Percentiles rank a stretch among this genome's conserved stretches.
phyloP scores from a whole-genome alignment of 1,140 invertebrate genomes.

The Bombus huntii region DNA sequence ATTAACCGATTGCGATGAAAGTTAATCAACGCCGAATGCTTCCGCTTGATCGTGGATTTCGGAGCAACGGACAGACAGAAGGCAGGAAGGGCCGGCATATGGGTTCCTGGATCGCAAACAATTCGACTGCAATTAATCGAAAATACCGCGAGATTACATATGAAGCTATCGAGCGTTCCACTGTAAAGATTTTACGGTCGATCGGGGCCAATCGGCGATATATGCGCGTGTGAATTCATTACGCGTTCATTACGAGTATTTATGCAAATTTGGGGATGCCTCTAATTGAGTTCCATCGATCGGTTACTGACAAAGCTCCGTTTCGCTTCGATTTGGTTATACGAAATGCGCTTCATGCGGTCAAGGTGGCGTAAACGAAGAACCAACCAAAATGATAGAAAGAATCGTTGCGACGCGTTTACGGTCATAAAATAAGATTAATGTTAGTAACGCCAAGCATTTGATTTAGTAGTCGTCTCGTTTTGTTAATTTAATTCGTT shows the following conservation, averaged over 20 bases:
- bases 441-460: neutral
- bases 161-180: neutral
- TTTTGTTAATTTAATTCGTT: no score
- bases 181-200: slow-evolving; percentile 41
- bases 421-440: neutral
- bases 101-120: slow-evolving; percentile 62
- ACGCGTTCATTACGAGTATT: slow-evolving; percentile 63
- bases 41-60: slow-evolving; percentile 7
- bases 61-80: neutral
- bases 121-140: slow-evolving; percentile 70
- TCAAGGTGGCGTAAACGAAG: neutral
- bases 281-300: slow-evolving; percentile 66
- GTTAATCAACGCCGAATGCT: slow-evolving; percentile 45
- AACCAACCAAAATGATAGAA: neutral
- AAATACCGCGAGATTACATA: slow-evolving; percentile 55
- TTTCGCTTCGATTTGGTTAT: slow-evolving; percentile 15
- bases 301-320: slow-evolving; percentile 59
- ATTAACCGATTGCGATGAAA: slow-evolving; percentile 36
- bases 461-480: no score
- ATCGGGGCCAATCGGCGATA: neutral
- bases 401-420: neutral
- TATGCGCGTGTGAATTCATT: slow-evolving; percentile 46
- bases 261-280: slow-evolving; percentile 70
- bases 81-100: neutral
- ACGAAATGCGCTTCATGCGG: neutral